Percentiles rank a stretch among this genome's conserved stretches.
phyloP scores from a whole-genome alignment of 1,140 invertebrate species.

The Pseudobourletiella spinata region DNA sequence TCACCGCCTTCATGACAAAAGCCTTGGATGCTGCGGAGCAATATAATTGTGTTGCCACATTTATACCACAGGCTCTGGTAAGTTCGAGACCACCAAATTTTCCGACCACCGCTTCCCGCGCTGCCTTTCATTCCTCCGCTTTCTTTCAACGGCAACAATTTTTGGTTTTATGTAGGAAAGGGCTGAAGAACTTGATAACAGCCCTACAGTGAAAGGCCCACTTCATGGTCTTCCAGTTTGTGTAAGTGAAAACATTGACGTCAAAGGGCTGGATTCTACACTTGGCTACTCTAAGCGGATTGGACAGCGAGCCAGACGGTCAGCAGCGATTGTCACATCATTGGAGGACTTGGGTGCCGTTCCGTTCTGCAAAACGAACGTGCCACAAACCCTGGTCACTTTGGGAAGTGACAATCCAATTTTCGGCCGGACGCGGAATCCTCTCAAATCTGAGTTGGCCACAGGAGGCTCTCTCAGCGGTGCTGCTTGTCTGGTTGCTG shows the following conservation, averaged over 20 bases:
- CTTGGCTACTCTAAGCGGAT: slow-evolving; percentile 41
- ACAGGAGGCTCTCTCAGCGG: slow-evolving; percentile 43
- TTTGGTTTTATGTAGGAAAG: slow-evolving; percentile 31
- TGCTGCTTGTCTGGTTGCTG: slow-evolving; percentile 43
- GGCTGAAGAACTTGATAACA: slow-evolving; percentile 38
- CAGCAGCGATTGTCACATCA: slow-evolving; percentile 39
- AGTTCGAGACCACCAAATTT: too few relatives aligned
- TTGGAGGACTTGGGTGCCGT: slow-evolving; percentile 40
- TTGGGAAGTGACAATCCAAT: slow-evolving; percentile 45
- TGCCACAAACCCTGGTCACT: slow-evolving; percentile 40
- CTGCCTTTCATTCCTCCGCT: too few relatives aligned
- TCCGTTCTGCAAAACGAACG: slow-evolving; percentile 45
- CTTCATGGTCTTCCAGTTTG: slow-evolving; percentile 41
- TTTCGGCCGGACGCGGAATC: slow-evolving; percentile 42
- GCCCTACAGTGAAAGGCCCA: slow-evolving; percentile 33
- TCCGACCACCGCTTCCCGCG: too few relatives aligned
- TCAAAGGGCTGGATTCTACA: slow-evolving; percentile 44
- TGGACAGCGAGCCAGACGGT: slow-evolving; percentile 36
- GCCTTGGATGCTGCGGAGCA: too few relatives aligned
- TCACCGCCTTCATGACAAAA: too few relatives aligned
- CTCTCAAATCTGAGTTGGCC: slow-evolving; percentile 37
- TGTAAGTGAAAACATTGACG: slow-evolving; percentile 38
- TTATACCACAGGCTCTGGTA: too few relatives aligned
- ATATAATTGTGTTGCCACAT: too few relatives aligned
- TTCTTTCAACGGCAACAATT: too few relatives aligned